phyloP scores from a whole-genome alignment of 1,140 invertebrate genomes.

The Drosophila gunungcola region DNA sequence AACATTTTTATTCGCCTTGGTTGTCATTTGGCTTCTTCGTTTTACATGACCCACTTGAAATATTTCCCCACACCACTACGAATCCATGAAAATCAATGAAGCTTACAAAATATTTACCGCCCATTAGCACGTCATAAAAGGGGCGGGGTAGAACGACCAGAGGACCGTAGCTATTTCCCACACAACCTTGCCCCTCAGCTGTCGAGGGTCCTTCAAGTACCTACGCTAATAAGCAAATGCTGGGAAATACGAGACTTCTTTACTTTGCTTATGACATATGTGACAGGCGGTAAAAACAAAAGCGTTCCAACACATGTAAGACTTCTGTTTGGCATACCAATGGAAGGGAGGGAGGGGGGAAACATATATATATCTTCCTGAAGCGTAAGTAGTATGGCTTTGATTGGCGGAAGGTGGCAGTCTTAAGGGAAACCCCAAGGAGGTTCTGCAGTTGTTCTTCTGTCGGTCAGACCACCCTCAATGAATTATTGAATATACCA shows the following conservation, averaged over 20 bases:
- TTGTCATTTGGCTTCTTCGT: constrained; percentile 25
- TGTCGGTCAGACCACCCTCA: constrained; percentile 17
- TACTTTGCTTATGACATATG: constrained; percentile 61
- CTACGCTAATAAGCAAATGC: constrained; percentile 67
- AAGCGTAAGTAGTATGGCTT: constrained; percentile 36
- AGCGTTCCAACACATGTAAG: constrained; percentile 64
- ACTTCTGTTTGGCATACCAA: constrained; percentile 50
- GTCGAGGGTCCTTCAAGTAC: constrained; percentile 59
- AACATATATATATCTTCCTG: constrained; percentile 5
- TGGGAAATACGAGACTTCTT: constrained; percentile 64
- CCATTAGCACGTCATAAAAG: constrained; percentile 72
- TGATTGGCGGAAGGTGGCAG: constrained; percentile 38
- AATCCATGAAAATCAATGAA: constrained; percentile 72
- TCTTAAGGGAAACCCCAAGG: constrained; percentile 17
- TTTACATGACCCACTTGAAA: constrained; percentile 65
- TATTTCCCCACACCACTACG: constrained; percentile 28
- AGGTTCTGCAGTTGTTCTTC: constrained; percentile 1
- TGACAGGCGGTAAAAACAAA: constrained; percentile 51
- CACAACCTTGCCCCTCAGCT: constrained; percentile 44
- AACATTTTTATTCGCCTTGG: constrained; percentile 25
- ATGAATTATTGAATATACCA: not conserved
- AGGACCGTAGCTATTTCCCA: constrained; percentile 49
- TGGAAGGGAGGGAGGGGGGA: not conserved
- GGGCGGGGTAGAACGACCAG: constrained; percentile 8
- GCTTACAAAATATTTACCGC: constrained; percentile 79